A percentile compares a stretch with the other conserved stretches of the same genome.
Evolutionary conservation across 1,140 invertebrate genomes (phyloP).

Genomic region (Drosophila lacertosa): DNA sequence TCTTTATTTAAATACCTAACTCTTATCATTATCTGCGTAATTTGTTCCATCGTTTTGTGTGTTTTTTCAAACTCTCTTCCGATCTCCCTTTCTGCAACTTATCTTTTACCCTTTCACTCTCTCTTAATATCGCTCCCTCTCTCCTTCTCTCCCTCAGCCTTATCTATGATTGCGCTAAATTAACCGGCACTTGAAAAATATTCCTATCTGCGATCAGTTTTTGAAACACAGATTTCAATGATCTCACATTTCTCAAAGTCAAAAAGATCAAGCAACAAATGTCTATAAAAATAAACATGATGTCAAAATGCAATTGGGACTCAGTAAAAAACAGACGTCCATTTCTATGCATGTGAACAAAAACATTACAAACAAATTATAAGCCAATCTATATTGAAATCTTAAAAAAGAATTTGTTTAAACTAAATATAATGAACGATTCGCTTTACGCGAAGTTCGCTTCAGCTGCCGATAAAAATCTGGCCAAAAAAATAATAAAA

Average conservation of each 20-base stretch:
- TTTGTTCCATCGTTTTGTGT: too few species aligned
- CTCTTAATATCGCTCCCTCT: neutral
- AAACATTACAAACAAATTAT: neutral
- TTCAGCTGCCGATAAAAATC: slow-evolving; percentile 29
- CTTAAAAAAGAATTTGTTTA: slow-evolving; percentile 1
- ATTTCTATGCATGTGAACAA: too few species aligned
- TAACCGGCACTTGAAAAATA: neutral
- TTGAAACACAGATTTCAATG: neutral
- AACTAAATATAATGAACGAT: slow-evolving; percentile 11
- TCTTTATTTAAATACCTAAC: too few species aligned
- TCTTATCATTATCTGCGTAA: too few species aligned
- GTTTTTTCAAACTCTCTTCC: too few species aligned
- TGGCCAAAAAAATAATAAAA: slow-evolving; percentile 10
- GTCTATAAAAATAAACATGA: neutral
- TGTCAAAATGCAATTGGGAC: neutral
- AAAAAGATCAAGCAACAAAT: neutral
- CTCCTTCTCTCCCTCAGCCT: too few species aligned
- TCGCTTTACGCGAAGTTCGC: slow-evolving; percentile 2
- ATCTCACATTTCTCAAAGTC: neutral
- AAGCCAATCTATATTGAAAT: neutral
- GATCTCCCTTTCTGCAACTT: too few species aligned
- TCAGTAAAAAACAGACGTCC: neutral
- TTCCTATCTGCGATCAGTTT: neutral
- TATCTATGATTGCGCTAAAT: neutral
- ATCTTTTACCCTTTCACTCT: too few species aligned